These are phyloP conservation scores for Megalurothrips usitatus DNA, from an alignment of 2,888 invertebrate species.

Conservation along the genomic window DNA sequence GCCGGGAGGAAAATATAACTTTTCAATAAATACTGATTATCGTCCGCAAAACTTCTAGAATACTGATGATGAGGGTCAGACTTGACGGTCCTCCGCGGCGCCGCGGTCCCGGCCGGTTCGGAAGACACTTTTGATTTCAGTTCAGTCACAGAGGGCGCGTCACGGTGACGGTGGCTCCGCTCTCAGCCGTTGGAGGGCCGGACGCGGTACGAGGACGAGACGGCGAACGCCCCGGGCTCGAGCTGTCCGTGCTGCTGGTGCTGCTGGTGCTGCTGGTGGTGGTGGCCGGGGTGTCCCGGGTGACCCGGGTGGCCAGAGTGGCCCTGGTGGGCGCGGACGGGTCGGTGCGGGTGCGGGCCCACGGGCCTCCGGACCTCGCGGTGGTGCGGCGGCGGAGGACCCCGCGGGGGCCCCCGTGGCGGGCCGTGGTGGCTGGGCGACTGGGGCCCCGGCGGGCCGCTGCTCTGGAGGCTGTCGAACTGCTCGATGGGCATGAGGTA, in stretches of 20 bases:
- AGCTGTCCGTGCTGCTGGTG: not conserved
- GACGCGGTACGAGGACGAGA: not conserved
- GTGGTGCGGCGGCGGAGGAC: not conserved
- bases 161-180: not conserved
- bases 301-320: not conserved
- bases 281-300: not conserved
- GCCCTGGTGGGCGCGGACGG: not conserved
- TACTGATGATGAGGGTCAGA: too few species aligned
- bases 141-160: not conserved
- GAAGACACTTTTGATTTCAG: not conserved
- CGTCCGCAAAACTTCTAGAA: too few species aligned
- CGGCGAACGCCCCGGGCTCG: not conserved
- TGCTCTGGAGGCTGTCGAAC: constrained; percentile 7
- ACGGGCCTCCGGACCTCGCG: not conserved
- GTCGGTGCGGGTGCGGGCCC: not conserved
- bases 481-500: constrained; percentile 16
- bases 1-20: too few species aligned
- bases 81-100: not conserved
- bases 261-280: not conserved
- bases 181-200: not conserved
- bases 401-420: not conserved
- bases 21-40: too few species aligned
- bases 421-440: not conserved
- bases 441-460: not conserved
- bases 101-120: not conserved